Evolutionary conservation across 1,140 invertebrate species (phyloP), one percentile per base, ranked within the genome.

Genomic region (Drosophila suzukii): DNA sequence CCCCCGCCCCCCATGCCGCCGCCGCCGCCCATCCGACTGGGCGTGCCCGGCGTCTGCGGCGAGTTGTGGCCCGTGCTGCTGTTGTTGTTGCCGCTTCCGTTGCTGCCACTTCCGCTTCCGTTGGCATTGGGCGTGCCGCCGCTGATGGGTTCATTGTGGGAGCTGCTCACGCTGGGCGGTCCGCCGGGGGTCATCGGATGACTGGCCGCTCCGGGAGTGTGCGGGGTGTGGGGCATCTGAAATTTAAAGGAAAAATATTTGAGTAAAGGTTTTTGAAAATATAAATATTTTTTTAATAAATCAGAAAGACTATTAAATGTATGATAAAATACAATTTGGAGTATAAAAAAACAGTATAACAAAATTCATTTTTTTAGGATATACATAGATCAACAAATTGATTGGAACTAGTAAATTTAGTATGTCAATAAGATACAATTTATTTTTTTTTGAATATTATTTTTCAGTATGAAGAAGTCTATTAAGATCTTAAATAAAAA

Each of bases 151-250:
- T 94, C 94, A 74, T 93, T 93, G 53, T 93, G 93, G 8, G 94
- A 92, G 38, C 95, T 94, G 51, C 95, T 95, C 10, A 97, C 96
- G 68, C 96, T 97, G 6, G 96, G 96, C 32, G 97, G 96, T 7
- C 96, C 95, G 63, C 94, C 94, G 7, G 94, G 94, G 91, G 93
- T 95, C 82, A 92, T 86, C 6, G 92, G 92, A 83, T 92, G 92
- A 54, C 84, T 90, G 61, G 73, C 75, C 36, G 79, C 84, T 50
- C 97, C 96, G 6, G 97, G 97, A 20, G 96, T 97, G 88, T 97
- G 96, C 17, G 97, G 97, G 39, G 97, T 98, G 79, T 97, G 96
- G 2, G 96, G 96, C 95, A 97, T 97, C 95, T 96, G 83, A 91
- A 67, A 65, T 3, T 2, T 10, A 51, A 36, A 6, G 1, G n/a